These are phyloP conservation scores for Hydraecia micacea DNA, from an alignment of 2,888 invertebrate species.

Conservation along the genomic window DNA sequence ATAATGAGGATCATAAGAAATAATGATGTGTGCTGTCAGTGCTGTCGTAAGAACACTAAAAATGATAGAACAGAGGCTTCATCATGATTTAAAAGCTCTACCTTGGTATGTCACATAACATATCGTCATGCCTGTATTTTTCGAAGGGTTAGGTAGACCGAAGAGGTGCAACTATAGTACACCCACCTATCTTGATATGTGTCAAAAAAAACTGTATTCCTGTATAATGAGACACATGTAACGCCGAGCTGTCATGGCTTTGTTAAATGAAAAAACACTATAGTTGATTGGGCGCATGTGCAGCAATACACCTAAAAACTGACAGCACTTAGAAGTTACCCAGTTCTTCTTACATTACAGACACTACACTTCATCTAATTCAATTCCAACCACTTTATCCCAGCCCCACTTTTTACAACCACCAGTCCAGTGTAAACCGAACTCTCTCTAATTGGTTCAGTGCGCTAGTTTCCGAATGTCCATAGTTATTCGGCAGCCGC, in stretches of 20 bases:
- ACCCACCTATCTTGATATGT: not conserved
- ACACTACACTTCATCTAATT: conserved; percentile 21
- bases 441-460: conserved; percentile 68
- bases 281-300: not conserved
- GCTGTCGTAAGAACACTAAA: not conserved
- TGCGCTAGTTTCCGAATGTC: conserved; percentile 69
- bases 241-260: not conserved
- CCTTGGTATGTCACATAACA: not conserved
- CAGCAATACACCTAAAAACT: not conserved
- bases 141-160: not conserved
- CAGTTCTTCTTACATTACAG: not conserved
- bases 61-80: not conserved
- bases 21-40: not conserved
- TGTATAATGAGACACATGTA: too few species aligned
- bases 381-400: conserved; percentile 22
- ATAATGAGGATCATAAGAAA: not conserved
- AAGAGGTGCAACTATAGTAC: not conserved
- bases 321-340: not conserved
- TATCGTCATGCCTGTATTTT: not conserved
- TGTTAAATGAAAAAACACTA: not conserved
- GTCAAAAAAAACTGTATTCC: not conserved
- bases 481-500: conserved; percentile 67
- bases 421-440: conserved; percentile 43
- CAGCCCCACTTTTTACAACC: conserved; percentile 52
- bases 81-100: not conserved